phyloP scores from a whole-genome alignment of 2,888 invertebrate species.

The Nephrotoma guestfalica region DNA sequence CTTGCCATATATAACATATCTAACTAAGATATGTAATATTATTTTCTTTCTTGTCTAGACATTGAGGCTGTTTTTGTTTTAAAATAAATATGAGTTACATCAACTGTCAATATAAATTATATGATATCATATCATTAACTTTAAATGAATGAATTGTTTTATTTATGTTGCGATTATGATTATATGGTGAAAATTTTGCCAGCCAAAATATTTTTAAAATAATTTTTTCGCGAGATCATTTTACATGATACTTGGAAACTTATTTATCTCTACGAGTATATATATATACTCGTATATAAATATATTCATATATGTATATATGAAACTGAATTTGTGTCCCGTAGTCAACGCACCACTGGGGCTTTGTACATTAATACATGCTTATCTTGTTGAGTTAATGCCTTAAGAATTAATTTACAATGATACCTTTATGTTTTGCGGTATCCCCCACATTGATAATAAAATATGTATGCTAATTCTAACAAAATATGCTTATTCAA shows the following conservation, averaged over 20 bases:
- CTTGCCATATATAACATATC: background rate
- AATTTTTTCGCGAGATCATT: background rate
- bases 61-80: background rate
- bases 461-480: background rate
- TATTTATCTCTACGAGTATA: background rate
- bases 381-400: background rate
- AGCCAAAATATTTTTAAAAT: background rate
- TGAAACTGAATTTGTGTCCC: background rate
- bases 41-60: background rate
- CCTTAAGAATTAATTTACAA: background rate
- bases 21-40: background rate
- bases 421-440: background rate
- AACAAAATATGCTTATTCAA: background rate
- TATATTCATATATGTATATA: background rate
- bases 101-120: background rate
- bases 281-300: background rate
- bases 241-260: background rate
- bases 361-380: background rate
- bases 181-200: background rate
- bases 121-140: background rate
- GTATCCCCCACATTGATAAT: background rate
- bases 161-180: background rate
- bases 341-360: background rate
- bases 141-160: background rate
- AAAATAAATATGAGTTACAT: background rate